Percentiles rank a stretch among this genome's conserved stretches.
phyloP scores from a whole-genome alignment of 2,113 vertebrate species.

The Crocuta crocuta region DNA sequence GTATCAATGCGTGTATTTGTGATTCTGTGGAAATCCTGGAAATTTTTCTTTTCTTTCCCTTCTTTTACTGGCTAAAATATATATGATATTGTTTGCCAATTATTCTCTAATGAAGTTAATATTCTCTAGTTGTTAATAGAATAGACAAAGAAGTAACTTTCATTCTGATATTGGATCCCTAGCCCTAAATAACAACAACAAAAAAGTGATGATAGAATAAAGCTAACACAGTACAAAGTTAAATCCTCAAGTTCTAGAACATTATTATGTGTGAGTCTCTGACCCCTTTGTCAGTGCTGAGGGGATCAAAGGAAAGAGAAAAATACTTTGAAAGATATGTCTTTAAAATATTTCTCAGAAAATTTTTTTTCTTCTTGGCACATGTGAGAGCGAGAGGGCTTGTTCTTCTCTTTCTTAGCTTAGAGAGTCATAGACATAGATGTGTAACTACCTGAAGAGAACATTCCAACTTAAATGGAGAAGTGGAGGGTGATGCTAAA shows the following conservation, averaged over 20 bases:
- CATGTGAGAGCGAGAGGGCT: background rate
- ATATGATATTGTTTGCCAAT: conserved; percentile 52
- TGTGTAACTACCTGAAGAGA: background rate
- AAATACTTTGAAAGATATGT: conserved; percentile 24
- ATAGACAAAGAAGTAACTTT: conserved; percentile 61
- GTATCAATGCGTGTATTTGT: background rate
- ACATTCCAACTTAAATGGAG: background rate
- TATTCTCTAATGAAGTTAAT: conserved; percentile 77
- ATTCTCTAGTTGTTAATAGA: conserved; percentile 39
- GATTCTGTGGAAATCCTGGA: background rate
- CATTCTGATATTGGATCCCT: conserved; percentile 60
- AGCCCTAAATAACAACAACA: background rate
- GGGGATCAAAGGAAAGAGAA: background rate
- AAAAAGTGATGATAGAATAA: background rate
- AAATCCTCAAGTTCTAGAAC: background rate
- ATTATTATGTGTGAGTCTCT: conserved; percentile 45
- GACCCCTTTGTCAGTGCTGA: background rate
- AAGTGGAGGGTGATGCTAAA: background rate
- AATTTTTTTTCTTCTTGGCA: background rate
- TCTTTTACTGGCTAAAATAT: conserved; percentile 44
- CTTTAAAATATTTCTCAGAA: background rate
- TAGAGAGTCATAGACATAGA: background rate
- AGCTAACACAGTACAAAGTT: conserved; percentile 59
- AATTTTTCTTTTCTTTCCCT: background rate
- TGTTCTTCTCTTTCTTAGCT: background rate